Percentiles rank a stretch among this genome's conserved stretches.
phyloP scores from a whole-genome alignment of 92 coral and sea anemone genomes.

The Porites lobata region DNA sequence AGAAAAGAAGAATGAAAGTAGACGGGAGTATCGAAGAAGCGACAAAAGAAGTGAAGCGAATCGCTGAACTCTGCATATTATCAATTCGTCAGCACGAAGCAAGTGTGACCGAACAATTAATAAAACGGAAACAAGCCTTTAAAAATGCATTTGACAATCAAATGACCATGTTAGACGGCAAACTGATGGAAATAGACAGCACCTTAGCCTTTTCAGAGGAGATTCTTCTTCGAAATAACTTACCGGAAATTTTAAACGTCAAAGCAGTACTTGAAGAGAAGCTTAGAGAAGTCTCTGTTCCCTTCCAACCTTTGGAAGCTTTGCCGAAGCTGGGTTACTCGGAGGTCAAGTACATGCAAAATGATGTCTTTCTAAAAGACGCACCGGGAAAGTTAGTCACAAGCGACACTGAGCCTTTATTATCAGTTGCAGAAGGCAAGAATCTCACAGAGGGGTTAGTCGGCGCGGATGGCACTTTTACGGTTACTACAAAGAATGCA shows the following conservation, averaged over 20 bases:
- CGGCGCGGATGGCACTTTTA: background rate
- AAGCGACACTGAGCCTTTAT: background rate
- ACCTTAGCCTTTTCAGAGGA: slow-evolving; percentile 10
- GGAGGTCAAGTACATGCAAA: slow-evolving; percentile 5
- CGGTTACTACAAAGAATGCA: slow-evolving; percentile 22
- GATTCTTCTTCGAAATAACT: background rate
- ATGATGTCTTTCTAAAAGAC: background rate
- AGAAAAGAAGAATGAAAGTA: background rate
- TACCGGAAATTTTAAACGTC: slow-evolving; percentile 20
- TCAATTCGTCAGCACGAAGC: slow-evolving; percentile 18
- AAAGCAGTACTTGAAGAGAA: slow-evolving; percentile 12
- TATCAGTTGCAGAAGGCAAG: background rate
- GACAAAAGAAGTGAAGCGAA: background rate
- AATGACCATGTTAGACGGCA: background rate
- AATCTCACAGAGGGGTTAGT: background rate
- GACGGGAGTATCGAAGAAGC: slow-evolving; percentile 11
- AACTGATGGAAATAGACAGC: slow-evolving; percentile 8
- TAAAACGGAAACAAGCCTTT: background rate
- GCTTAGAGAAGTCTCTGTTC: background rate
- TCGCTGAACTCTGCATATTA: slow-evolving; percentile 1
- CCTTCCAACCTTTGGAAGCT: background rate
- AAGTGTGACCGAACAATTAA: background rate
- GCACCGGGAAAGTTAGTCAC: slow-evolving; percentile 19
- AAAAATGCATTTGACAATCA: background rate
- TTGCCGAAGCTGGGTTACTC: background rate